Conservation (phyloP, 1,140 invertebrate genomes). For the Anthonomus grandis region DNA sequence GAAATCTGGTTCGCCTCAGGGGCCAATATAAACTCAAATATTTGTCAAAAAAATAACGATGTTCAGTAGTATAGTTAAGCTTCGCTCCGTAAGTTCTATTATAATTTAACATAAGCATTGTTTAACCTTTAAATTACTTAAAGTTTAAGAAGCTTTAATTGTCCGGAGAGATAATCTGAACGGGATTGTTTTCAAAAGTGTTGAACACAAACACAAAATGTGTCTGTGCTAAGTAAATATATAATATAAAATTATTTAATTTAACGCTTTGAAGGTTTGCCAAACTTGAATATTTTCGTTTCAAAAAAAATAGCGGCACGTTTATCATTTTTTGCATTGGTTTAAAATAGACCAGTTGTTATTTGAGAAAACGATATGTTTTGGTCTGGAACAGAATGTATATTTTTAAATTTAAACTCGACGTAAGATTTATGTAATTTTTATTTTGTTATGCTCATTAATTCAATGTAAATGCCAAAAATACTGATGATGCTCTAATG, state of each 20-base stretch:
- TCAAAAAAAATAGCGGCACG: no score
- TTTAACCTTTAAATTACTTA: constrained; percentile 9
- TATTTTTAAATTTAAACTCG: no score
- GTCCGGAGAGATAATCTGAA: no score
- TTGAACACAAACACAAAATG: no score
- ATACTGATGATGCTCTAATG: no score
- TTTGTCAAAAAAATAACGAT: constrained; percentile 28
- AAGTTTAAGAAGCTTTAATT: not conserved
- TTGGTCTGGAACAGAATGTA: constrained; percentile 5
- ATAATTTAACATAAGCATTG: constrained; percentile 28
- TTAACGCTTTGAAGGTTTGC: constrained; percentile 9
- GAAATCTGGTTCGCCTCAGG: constrained; percentile 14
- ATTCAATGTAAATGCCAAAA: no score
- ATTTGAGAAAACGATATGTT: not conserved
- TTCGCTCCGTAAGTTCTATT: constrained; percentile 27
- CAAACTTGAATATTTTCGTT: no score
- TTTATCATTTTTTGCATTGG: no score
- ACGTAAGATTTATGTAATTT: no score
- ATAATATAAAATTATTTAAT: constrained; percentile 15
- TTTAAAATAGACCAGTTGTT: constrained; percentile 1
- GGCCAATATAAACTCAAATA: constrained; percentile 28
- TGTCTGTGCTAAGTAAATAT: no score
- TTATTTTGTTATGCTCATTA: no score
- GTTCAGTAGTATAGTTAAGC: constrained; percentile 18
- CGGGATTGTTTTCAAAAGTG: no score